These are phyloP conservation scores for Nycticebus coucang DNA, from an alignment of 2,113 vertebrate species.

Conservation along the genomic window DNA sequence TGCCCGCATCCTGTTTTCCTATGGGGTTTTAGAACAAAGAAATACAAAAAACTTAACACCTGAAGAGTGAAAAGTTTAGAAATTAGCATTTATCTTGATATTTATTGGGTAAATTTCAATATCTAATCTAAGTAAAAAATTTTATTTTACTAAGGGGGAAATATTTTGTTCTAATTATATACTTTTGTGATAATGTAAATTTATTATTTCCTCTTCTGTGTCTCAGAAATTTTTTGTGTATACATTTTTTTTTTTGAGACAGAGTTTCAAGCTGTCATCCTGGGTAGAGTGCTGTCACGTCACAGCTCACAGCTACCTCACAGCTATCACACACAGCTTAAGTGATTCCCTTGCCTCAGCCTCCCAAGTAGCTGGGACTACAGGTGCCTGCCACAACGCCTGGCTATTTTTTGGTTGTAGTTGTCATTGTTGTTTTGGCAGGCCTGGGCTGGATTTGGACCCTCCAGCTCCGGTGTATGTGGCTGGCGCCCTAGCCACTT, in stretches of 20 bases:
- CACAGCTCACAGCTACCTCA: no score
- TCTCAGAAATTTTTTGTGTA: slow-evolving; percentile 31
- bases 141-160: background rate
- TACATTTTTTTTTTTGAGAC: background rate
- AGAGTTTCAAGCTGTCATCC: no score
- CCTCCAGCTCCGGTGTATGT: no score
- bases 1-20: background rate
- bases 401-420: no score
- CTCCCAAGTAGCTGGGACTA: no score
- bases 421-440: no score
- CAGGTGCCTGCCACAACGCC: no score
- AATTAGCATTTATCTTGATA: slow-evolving; percentile 23
- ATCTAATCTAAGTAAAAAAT: background rate
- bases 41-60: background rate
- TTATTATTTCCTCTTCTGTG: slow-evolving; percentile 28
- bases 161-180: slow-evolving; percentile 41
- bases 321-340: no score
- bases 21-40: slow-evolving; percentile 4
- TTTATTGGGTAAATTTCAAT: background rate
- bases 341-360: no score
- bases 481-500: no score
- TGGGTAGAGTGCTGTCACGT: no score
- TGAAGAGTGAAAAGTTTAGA: slow-evolving; percentile 8
- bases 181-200: slow-evolving; percentile 2
- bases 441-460: no score